These are phyloP conservation scores for Aix galericulata DNA, from an alignment of 2,113 vertebrate species.

Conservation along the genomic window DNA sequence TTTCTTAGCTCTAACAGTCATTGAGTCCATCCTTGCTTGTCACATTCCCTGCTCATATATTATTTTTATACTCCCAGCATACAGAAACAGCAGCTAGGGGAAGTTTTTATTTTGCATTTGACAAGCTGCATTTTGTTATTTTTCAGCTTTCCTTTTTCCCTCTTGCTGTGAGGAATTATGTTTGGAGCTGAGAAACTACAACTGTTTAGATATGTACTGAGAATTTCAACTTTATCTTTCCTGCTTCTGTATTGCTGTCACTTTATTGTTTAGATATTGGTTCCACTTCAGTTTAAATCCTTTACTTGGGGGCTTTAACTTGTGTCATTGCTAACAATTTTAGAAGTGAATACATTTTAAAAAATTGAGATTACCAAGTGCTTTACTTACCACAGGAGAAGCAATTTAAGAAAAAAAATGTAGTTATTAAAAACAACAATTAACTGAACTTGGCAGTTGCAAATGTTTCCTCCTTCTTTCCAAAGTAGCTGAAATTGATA, in stretches of 20 bases:
- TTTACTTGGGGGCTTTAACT: constrained; percentile 1
- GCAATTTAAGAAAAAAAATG: neutral
- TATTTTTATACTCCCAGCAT: constrained; percentile 54
- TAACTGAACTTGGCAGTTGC: constrained; percentile 46
- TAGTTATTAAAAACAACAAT: constrained; percentile 19
- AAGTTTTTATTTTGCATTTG: constrained; percentile 64
- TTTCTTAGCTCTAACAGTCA: constrained; percentile 42
- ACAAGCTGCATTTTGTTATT: constrained; percentile 34
- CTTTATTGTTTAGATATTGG: constrained; percentile 33
- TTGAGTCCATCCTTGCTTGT: constrained; percentile 45
- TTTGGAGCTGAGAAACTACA: neutral
- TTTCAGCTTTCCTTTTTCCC: constrained; percentile 10
- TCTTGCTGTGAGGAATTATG: constrained; percentile 37
- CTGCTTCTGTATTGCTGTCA: neutral
- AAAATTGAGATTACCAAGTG: neutral
- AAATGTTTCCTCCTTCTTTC: constrained; percentile 26
- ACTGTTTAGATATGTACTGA: neutral
- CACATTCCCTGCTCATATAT: constrained; percentile 13
- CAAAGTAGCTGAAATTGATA: constrained; percentile 32
- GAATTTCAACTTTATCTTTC: constrained; percentile 20
- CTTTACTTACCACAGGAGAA: constrained; percentile 11
- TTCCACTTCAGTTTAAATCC: constrained; percentile 39
- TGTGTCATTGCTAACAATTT: constrained; percentile 20
- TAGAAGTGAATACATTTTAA: neutral
- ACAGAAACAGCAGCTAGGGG: constrained; percentile 47